phyloP scores from a whole-genome alignment of 1,140 invertebrate genomes.

The Phymastichus coffea region DNA sequence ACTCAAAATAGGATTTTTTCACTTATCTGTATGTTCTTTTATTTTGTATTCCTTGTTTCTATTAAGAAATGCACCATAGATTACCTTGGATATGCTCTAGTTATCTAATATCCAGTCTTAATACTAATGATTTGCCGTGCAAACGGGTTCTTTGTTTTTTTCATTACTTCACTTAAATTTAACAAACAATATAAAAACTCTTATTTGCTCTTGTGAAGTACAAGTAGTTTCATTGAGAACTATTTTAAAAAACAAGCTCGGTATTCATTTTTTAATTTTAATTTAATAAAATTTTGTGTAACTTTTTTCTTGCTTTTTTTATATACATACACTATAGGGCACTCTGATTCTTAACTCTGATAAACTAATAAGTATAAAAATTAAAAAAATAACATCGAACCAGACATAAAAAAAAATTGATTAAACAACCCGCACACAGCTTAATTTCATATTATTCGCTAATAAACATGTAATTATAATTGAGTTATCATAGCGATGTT shows the following conservation, averaged over 20 bases:
- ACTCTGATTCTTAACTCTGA: conserved; percentile 14
- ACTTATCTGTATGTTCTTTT: conserved; percentile 9
- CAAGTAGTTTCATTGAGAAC: conserved; percentile 5
- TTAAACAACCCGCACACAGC: conserved; percentile 37
- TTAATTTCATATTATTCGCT: conserved; percentile 39
- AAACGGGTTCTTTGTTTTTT: conserved; percentile 26
- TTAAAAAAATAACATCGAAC: conserved; percentile 25
- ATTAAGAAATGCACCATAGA: conserved; percentile 47
- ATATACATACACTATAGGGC: conserved; percentile 9
- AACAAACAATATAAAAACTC: conserved; percentile 20
- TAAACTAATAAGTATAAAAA: conserved; percentile 22
- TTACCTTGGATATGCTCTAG: conserved; percentile 45
- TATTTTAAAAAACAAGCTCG: conserved; percentile 16
- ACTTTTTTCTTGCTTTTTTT: no score
- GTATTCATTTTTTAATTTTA: background rate
- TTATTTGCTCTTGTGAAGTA: background rate
- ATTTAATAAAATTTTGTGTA: conserved; percentile 7
- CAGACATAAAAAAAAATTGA: conserved; percentile 32
- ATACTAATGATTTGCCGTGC: conserved; percentile 43
- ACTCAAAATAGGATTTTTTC: conserved; percentile 10
- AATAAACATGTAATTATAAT: conserved; percentile 42
- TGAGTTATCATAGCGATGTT: conserved; percentile 37
- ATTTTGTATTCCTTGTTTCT: conserved; percentile 26
- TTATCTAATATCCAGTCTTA: conserved; percentile 50
- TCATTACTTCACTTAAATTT: conserved; percentile 9